Conservation (phyloP, 2,113 vertebrate genomes). For the Forbesichthys agassizii region DNA sequence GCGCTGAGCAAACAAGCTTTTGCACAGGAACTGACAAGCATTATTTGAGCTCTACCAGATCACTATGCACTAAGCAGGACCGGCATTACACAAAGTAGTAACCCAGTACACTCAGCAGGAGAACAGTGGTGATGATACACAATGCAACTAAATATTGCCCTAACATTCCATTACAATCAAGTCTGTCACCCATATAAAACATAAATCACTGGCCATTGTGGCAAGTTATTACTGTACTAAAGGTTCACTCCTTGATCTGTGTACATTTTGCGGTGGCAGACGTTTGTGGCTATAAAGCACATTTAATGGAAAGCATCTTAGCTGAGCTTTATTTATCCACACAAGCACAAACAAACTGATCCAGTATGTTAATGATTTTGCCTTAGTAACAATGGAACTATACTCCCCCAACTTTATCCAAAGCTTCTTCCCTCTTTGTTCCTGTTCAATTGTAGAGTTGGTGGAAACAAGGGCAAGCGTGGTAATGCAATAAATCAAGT, state of each 20-base stretch:
- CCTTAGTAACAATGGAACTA: conserved; percentile 29
- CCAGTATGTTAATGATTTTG: conserved; percentile 51
- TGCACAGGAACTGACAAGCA: conserved; percentile 56
- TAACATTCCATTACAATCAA: no score
- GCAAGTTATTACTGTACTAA: no score
- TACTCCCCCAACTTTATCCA: conserved; percentile 38
- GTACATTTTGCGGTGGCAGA: no score
- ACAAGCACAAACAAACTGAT: conserved; percentile 36
- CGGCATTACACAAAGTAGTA: conserved; percentile 31
- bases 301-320: conserved; percentile 13
- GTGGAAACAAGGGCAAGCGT: conserved; percentile 25
- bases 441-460: conserved; percentile 42
- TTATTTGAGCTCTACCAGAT: conserved; percentile 59
- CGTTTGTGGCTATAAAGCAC: neutral
- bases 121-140: conserved; percentile 50
- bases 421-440: conserved; percentile 37
- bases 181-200: no score
- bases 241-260: no score
- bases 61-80: conserved; percentile 50
- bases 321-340: conserved; percentile 33
- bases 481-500: conserved; percentile 57
- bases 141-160: no score
- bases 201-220: no score
- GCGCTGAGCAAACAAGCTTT: conserved; percentile 24
- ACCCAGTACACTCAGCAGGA: conserved; percentile 50